These are phyloP conservation scores for Cladopsammia gracilis DNA, from an alignment of 64 coral and sea anemone genomes.

Conservation along the genomic window DNA sequence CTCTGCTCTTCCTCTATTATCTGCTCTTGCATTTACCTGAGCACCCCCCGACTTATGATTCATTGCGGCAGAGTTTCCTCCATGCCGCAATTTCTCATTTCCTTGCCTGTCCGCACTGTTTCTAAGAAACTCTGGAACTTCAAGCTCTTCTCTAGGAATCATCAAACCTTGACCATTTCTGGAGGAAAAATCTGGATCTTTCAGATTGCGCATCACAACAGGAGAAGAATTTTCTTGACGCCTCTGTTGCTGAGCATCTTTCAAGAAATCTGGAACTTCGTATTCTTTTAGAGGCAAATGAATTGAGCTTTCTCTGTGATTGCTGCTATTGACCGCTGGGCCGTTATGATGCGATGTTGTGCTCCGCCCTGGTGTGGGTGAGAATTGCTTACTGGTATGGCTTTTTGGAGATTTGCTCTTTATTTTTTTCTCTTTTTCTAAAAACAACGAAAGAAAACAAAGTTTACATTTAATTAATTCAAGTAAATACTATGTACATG, in stretches of 20 bases:
- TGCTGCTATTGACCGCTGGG: conserved; percentile 1
- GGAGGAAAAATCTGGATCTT: conserved; percentile 58
- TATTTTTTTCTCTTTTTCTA: conserved; percentile 22
- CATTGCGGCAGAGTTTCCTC: not conserved
- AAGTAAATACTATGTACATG: too few relatives aligned
- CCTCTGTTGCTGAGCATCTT: conserved; percentile 32
- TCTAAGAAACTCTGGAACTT: conserved; percentile 70
- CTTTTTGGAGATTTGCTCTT: conserved; percentile 21
- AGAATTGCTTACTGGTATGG: conserved; percentile 2
- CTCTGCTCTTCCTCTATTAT: not conserved
- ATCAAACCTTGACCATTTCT: conserved; percentile 27
- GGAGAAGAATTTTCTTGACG: conserved; percentile 44
- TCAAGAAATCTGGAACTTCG: conserved; percentile 75
- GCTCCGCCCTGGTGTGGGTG: conserved; percentile 6
- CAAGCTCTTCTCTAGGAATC: conserved; percentile 60
- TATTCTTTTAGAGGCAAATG: conserved; percentile 57
- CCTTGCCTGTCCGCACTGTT: not conserved
- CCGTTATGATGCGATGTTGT: not conserved
- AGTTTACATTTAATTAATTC: not conserved
- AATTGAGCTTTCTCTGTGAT: conserved; percentile 21
- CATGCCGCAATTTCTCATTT: not conserved
- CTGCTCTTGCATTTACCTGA: not conserved
- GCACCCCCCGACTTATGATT: not conserved
- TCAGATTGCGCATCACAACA: conserved; percentile 48
- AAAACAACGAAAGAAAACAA: not conserved